Percentiles rank a stretch among this genome's conserved stretches.
phyloP scores from a whole-genome alignment of 2,113 vertebrate genomes.

The Hystrix brachyura region DNA sequence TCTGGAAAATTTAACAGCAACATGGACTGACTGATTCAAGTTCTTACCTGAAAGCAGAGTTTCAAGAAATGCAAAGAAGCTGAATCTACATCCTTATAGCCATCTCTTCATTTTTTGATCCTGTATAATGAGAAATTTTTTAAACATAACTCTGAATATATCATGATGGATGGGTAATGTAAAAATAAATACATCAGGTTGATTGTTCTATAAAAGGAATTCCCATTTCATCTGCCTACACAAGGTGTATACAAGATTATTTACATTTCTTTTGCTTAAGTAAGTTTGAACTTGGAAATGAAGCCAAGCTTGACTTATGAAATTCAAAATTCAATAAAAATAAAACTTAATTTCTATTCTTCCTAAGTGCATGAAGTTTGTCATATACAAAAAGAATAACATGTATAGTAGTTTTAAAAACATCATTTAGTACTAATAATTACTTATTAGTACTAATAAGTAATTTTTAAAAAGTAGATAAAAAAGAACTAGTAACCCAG shows the following conservation, averaged over 20 bases:
- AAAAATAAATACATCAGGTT: background rate
- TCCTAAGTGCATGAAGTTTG: background rate
- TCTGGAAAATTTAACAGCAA: conserved; percentile 29
- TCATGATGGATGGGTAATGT: background rate
- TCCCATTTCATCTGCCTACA: conserved; percentile 35
- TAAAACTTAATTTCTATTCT: background rate
- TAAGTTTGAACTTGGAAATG: conserved; percentile 61
- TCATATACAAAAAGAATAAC: background rate
- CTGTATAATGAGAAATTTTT: background rate
- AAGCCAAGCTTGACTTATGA: conserved; percentile 30
- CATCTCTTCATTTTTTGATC: conserved; percentile 29
- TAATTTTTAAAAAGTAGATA: conserved; percentile 28
- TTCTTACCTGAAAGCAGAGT: conserved; percentile 20
- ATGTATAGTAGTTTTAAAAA: background rate
- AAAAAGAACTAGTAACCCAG: background rate
- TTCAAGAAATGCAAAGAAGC: background rate
- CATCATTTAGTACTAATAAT: conserved; percentile 13
- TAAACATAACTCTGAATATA: background rate
- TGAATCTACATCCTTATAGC: background rate
- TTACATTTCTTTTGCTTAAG: conserved; percentile 63
- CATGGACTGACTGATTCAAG: background rate
- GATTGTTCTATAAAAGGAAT: background rate
- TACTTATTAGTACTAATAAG: background rate
- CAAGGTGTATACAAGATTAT: conserved; percentile 51
- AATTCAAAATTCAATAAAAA: conserved; percentile 47